These are phyloP conservation scores for Propithecus perrieri DNA, from an alignment of 2,797 vertebrate species.

Conservation along the genomic window DNA sequence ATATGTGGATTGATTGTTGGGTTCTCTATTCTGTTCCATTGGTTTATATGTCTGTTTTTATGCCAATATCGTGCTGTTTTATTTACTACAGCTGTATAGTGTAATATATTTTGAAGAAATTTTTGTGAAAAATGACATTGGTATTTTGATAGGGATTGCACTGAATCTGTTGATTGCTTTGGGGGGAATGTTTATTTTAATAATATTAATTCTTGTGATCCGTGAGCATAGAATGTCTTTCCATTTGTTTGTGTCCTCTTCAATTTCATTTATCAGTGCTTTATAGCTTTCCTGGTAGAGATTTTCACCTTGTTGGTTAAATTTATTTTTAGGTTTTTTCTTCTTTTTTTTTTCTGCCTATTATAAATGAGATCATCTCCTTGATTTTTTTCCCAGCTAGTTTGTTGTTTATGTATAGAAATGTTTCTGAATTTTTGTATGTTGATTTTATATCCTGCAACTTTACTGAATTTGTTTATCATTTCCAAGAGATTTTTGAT, in stretches of 20 bases:
- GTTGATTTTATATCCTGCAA: neutral
- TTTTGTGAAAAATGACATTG: neutral
- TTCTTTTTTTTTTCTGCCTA: neutral
- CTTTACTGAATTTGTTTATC: neutral
- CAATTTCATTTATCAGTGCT: neutral
- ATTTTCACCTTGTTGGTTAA: neutral
- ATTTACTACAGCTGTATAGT: neutral
- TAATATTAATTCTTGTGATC: neutral
- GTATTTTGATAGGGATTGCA: neutral
- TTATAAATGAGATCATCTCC: neutral
- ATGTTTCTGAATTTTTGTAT: neutral
- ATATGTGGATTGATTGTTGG: neutral
- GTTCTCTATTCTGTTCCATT: neutral
- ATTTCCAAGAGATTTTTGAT: neutral
- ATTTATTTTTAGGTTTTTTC: neutral
- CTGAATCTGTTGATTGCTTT: neutral
- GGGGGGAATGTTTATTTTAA: neutral
- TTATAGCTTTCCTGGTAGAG: neutral
- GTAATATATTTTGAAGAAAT: neutral
- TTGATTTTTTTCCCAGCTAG: neutral
- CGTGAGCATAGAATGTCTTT: neutral
- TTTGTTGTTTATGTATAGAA: neutral
- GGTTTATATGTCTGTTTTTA: neutral
- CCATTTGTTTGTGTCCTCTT: neutral
- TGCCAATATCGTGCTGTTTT: neutral